Evolutionary conservation across 2,888 invertebrate species (phyloP), one percentile per base, ranked within the genome.

Genomic region (Megastigmus dorsalis): DNA sequence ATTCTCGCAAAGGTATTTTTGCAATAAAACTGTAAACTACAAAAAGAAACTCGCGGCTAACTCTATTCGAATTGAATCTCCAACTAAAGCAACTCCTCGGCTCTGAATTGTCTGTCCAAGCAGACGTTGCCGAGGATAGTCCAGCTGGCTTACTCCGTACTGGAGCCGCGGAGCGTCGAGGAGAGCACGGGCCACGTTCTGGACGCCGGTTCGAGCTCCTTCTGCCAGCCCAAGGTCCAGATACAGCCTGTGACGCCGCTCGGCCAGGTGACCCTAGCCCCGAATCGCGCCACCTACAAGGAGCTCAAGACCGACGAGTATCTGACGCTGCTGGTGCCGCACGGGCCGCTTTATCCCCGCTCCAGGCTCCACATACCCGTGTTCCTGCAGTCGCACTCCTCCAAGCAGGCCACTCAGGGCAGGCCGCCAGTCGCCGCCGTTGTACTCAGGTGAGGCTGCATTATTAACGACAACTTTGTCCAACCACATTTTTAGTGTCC

Each of bases 311-410:
- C 96, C 55, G 94, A 94, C 80, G 95, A 97, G 75, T 93, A 94
- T 73, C 90, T 97, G 26, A 94, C 95, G 1, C 92, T 98, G 79
- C 89, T 97, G 71, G 90, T 97, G 66, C 97, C 98, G 0, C 94
- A 96, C 84, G 94, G 95, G 62, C 95, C 96, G 0, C 90, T 97
- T 15, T 97, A 96, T 88, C 97, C 97, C 2, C 93, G 95, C 84
- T 95, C 97, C 36, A 93, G 95, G 83, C 91, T 98, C 81, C 96
- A 97, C 88, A 92, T 97, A 26, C 97, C 97, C 0, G 96, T 97
- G 33, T 96, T 96, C 83, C 91, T 98, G 73, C 93, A 93, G 77
- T 92, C 94, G 70, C 82, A 83, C 52, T 82, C 84, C 6, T 72
- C 78, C n/a, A 80, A 82, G 33, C 85, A 84, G 41, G 62, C 79